Percentiles rank a stretch among this genome's conserved stretches.
Evolutionary conservation across 2,113 vertebrate species (phyloP).

Genomic region (Catharus fuscescens): DNA sequence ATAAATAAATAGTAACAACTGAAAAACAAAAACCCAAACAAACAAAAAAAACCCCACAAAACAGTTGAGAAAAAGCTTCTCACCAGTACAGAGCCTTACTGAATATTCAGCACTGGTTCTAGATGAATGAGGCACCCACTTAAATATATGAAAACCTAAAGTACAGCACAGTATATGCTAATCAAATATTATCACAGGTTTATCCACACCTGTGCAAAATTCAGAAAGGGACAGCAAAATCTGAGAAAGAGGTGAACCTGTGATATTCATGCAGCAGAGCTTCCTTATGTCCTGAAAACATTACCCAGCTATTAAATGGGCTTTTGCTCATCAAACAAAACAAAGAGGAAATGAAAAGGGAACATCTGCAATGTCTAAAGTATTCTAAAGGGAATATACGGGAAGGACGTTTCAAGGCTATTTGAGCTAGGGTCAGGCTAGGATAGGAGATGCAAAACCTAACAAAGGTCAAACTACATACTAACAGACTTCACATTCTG

Average conservation of each 20-base stretch:
- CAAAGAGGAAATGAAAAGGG: slow-evolving; percentile 32
- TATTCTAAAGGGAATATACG: slow-evolving; percentile 9
- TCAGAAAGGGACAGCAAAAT: not conserved
- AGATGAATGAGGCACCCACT: not conserved
- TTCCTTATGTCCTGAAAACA: not conserved
- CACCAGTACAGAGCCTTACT: not conserved
- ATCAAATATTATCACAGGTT: not conserved
- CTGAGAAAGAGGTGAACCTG: not conserved
- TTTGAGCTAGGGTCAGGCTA: slow-evolving; percentile 22
- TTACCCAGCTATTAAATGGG: not conserved
- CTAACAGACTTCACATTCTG: not conserved
- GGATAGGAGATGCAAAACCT: not conserved
- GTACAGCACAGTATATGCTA: not conserved
- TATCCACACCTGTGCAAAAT: not conserved
- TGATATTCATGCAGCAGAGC: not conserved
- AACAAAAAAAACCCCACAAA: not conserved
- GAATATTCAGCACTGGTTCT: not conserved
- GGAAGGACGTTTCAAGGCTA: slow-evolving; percentile 40
- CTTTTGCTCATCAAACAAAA: not conserved
- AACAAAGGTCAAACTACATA: not conserved
- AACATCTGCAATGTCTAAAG: slow-evolving; percentile 37
- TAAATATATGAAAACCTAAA: not conserved
- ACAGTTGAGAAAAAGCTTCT: not conserved
- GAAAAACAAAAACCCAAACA: rapidly evolving
- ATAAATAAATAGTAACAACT: not conserved